Evolutionary conservation across 2,113 vertebrate species (phyloP), one percentile per base, ranked within the genome.

Genomic region (Ivindomyrus marchei): DNA sequence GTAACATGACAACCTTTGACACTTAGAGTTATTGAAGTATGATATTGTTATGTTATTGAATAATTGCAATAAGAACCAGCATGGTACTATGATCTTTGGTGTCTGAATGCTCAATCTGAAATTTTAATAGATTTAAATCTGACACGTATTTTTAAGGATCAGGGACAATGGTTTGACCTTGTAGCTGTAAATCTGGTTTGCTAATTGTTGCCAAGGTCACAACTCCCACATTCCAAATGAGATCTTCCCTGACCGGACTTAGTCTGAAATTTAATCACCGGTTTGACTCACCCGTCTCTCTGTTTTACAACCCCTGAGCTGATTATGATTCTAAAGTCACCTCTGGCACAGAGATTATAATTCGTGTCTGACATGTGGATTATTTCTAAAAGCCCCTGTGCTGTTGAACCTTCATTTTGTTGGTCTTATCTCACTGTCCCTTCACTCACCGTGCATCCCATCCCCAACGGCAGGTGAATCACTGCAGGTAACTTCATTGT

Each of bases 131-230:
- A 52, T 85, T 86, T 52, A 52, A 86, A 50, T 49, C n/a, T 50
- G n/a, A 86, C 13, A 47, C 24, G 3, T 52, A 47, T 42, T 56
- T 31, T 87, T 56, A 36, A 39, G 45, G 46, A 47, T 49, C 47
- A 27, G 45, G 11, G 13, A 50, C 58, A 39, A 21, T 58, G 39
- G 58, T 62, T 24, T 66, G 46, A 66, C 17, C 8, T 36, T 45
- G 87, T 19, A 19, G 39, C 53, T 62, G 53, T 88, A 45, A 87
- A 87, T 27, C 17, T 4, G 74, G 50, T 36, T 15, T 45, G 53
- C 9, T 62, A 88, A 62, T 45, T 62, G 52, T 66, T 45, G 87
- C 53, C 56, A 88, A 66, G 87, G 87, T 62, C 53, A 62, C 52
- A 46, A 62, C 87, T 42, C 21, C 53, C 21, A n/a, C 36, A 21